These are phyloP conservation scores for Hetaerina titia DNA, from an alignment of 2,888 invertebrate species.

Conservation along the genomic window DNA sequence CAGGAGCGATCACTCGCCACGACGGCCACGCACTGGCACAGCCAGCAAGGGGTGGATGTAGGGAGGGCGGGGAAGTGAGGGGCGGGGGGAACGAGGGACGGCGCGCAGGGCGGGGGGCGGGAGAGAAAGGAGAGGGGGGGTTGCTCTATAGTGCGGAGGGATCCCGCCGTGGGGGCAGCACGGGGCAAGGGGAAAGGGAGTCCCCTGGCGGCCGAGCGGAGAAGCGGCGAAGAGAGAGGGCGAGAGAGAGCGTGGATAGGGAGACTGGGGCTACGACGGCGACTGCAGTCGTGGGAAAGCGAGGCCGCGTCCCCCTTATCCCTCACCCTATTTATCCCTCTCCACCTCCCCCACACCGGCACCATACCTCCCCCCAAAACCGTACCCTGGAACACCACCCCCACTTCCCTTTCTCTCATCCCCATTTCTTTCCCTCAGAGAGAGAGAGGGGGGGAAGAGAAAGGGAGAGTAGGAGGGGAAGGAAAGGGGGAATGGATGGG, in stretches of 20 bases:
- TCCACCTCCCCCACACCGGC: background rate
- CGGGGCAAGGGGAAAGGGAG: slow-evolving; percentile 56
- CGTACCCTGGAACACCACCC: background rate
- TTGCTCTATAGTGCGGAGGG: slow-evolving; percentile 56
- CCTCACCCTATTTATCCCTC: background rate
- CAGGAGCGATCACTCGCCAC: slow-evolving; percentile 58
- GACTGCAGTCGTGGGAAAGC: slow-evolving; percentile 67
- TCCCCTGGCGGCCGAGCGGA: slow-evolving; percentile 43
- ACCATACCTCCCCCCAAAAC: background rate
- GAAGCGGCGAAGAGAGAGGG: background rate
- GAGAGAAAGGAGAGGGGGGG: slow-evolving; percentile 3
- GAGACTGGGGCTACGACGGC: slow-evolving; percentile 33
- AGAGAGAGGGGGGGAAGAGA: background rate
- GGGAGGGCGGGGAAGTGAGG: background rate
- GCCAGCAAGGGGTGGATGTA: slow-evolving; percentile 39
- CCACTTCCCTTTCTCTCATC: background rate
- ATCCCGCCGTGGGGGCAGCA: slow-evolving; percentile 45
- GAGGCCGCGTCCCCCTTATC: slow-evolving; percentile 51
- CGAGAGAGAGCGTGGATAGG: background rate
- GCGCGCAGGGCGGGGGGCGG: slow-evolving; percentile 13
- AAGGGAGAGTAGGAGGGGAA: slow-evolving; percentile 49
- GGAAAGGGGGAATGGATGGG: background rate
- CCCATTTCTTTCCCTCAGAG: slow-evolving; percentile 33
- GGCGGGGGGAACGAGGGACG: background rate
- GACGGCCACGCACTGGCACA: slow-evolving; percentile 61